Evolutionary conservation across 2,113 vertebrate species (phyloP).

Genomic region (Istiophorus platypterus): DNA sequence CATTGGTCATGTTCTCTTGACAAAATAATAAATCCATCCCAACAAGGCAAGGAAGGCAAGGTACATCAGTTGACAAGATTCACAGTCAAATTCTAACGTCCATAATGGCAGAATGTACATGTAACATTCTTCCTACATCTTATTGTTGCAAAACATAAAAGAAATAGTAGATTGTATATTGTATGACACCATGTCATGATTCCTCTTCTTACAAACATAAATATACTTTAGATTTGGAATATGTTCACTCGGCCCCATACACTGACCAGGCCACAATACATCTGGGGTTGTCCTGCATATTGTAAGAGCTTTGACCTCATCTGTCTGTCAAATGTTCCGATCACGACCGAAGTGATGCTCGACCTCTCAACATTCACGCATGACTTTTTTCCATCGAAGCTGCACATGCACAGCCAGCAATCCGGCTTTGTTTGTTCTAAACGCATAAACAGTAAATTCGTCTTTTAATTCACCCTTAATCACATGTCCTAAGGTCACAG

Average conservation of each 20-base stretch:
- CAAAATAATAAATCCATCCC: too few species aligned
- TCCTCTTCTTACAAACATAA: not conserved
- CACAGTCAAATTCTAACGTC: not conserved
- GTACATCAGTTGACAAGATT: not conserved
- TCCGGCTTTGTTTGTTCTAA: not conserved
- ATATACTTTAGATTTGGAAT: not conserved
- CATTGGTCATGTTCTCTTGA: too few species aligned
- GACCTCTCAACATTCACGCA: constrained; percentile 2
- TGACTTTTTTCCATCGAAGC: not conserved
- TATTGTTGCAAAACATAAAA: not conserved
- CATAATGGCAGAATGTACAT: too few species aligned
- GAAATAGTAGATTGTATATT: not conserved
- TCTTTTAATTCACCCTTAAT: constrained; percentile 58
- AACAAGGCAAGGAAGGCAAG: not conserved
- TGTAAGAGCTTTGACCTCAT: constrained; percentile 16
- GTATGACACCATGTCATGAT: not conserved
- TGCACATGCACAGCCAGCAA: not conserved
- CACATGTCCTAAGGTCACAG: constrained; percentile 11
- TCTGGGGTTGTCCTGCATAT: constrained; percentile 42
- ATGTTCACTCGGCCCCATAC: not conserved
- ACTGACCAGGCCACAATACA: not conserved
- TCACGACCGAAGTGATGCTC: constrained; percentile 25
- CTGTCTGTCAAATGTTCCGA: constrained; percentile 26
- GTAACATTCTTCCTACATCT: not conserved
- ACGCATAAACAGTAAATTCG: constrained; percentile 37